Evolutionary conservation across 1,140 invertebrate genomes (phyloP).

Genomic region (Drosophila parvula): DNA sequence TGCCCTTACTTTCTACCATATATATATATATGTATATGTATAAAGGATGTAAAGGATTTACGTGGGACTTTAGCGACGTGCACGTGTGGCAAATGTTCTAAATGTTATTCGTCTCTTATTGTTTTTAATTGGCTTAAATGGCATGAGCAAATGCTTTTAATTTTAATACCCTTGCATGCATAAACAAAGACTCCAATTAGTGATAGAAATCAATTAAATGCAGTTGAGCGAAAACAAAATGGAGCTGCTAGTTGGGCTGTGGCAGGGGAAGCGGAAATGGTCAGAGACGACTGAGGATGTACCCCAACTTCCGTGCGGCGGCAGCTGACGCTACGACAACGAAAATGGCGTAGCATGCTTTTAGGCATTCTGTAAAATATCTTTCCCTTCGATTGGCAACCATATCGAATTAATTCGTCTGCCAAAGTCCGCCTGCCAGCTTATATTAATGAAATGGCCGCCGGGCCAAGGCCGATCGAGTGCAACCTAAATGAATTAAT

Average conservation of each 20-base stretch:
- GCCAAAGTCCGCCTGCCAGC: conserved; percentile 4
- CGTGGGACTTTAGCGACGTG: conserved; percentile 6
- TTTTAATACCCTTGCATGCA: conserved; percentile 53
- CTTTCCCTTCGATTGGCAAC: neutral
- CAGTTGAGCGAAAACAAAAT: conserved; percentile 27
- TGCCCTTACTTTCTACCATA: neutral
- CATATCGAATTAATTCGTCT: conserved; percentile 10
- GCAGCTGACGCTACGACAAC: conserved; percentile 1
- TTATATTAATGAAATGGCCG: conserved; percentile 19
- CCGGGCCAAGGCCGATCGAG: conserved; percentile 4
- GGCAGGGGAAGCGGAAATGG: conserved; percentile 21
- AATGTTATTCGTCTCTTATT: conserved; percentile 31
- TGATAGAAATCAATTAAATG: conserved; percentile 57
- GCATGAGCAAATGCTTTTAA: conserved; percentile 52
- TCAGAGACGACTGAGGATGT: conserved; percentile 2
- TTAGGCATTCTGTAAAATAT: conserved; percentile 27
- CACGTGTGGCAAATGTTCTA: conserved; percentile 33
- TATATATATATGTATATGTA: neutral
- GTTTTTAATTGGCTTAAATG: conserved; percentile 51
- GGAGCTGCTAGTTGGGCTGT: too few relatives aligned
- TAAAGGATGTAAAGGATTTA: conserved; percentile 1
- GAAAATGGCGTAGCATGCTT: conserved; percentile 26
- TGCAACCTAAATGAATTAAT: conserved; percentile 30
- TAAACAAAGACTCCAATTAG: conserved; percentile 62
- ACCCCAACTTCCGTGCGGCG: neutral